Base-by-base conservation (phyloP, 1,140 invertebrate species). In the Bacillus rossius region DNA sequence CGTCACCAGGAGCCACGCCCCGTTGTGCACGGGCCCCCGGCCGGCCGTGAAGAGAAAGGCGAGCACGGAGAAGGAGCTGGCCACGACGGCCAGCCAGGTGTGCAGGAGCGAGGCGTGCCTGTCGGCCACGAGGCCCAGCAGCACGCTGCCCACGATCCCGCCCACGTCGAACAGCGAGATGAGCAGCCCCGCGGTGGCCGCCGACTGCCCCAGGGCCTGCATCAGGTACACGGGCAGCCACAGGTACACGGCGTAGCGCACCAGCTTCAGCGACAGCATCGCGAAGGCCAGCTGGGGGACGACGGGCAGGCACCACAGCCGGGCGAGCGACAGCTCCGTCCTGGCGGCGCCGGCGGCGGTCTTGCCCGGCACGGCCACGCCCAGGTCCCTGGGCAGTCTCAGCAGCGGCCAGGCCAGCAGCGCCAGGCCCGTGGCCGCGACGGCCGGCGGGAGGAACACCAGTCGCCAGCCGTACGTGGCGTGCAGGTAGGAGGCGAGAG, bases 131-230 rank as follows among this genome's bases (percentile, higher is more conserved):
- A 75, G 57, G 13, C 78, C 79, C 53, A 79, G 72, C 2, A 69
- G 41, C 42, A 73, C 72, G 65, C 74, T 77, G 3, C 79, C 79
- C 14, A 75, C 16, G 2, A 75, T 73, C 40, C 78, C 79, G 25
- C 79, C 79, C 41, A 80, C 65, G 64, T 81, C 79, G 69, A 81
- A 81, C 13, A 73, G 65, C 10, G 77, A 76, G n/a, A 78, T 78
- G 61, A 77, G 74, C 47, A 79, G 62, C 0, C 79, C 79, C 23
- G 78, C 75, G 59, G 70, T 61, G 40, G 64, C 65, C 61, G 74
- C 68, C 0, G 72, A 68, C 65, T 80, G 80, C 20, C 75, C 64
- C 19, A 79, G 65, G 64, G 74, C 69, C 53, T 79, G 70, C 20
- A 74, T 62, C 2, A 81, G 63, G 64, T 76, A 81, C 67, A 80